phyloP scores from a whole-genome alignment of 2,113 vertebrate genomes.

The Cathartes aura region DNA sequence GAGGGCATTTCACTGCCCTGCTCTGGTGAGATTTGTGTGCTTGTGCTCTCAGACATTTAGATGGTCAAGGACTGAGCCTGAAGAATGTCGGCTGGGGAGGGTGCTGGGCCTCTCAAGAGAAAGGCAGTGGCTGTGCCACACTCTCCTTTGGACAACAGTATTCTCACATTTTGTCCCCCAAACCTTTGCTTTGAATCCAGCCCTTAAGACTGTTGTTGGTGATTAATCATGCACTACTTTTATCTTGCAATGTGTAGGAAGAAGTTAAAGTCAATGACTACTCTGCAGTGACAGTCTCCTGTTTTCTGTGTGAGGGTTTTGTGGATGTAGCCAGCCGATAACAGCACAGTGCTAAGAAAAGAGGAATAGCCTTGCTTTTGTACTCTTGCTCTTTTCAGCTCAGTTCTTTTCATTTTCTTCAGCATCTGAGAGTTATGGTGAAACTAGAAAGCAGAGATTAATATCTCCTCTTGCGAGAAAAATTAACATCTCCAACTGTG shows the following conservation, averaged over 20 bases:
- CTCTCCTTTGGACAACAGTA: not conserved
- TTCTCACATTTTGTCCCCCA: not conserved
- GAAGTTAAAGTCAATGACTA: conserved; percentile 18
- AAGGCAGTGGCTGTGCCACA: not conserved
- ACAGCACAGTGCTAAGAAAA: not conserved
- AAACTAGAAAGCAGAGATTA: not conserved
- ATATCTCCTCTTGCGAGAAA: not conserved
- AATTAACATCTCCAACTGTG: not conserved
- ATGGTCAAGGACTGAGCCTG: not conserved
- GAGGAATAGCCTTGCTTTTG: not conserved
- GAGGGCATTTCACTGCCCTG: not conserved
- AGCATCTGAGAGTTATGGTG: not conserved
- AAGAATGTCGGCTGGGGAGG: not conserved
- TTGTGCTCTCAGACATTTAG: not conserved
- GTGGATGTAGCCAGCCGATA: not conserved
- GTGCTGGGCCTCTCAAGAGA: not conserved
- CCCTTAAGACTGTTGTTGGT: not conserved
- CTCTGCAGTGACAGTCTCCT: not conserved
- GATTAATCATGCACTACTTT: not conserved
- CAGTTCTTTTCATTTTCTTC: not conserved
- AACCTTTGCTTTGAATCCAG: not conserved
- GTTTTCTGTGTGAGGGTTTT: not conserved
- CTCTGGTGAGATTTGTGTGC: not conserved
- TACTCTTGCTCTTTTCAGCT: not conserved
- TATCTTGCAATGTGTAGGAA: conserved; percentile 12